These are phyloP conservation scores for Pangasianodon gigas DNA, from an alignment of 2,113 vertebrate species.

Conservation along the genomic window DNA sequence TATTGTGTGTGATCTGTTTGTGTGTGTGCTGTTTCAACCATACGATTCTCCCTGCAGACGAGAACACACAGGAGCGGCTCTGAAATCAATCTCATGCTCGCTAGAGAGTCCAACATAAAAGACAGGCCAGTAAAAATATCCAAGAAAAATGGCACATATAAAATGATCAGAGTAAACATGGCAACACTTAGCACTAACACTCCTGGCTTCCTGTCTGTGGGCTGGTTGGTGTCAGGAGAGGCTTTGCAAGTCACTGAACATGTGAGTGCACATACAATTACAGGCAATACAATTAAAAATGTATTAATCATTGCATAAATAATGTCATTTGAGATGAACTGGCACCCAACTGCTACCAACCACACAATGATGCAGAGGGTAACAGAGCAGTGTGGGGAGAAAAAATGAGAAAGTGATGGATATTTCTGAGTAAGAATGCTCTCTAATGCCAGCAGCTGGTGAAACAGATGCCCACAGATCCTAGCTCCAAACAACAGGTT, in stretches of 20 bases:
- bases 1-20: no score
- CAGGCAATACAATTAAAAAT: not conserved
- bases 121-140: not conserved
- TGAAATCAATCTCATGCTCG: not conserved
- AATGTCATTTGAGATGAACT: no score
- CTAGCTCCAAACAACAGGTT: not conserved
- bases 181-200: not conserved
- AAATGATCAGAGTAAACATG: not conserved
- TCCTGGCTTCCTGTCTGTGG: not conserved
- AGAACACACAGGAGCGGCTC: not conserved
- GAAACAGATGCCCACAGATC: not conserved
- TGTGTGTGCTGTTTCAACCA: no score
- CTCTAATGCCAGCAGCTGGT: slow-evolving; percentile 8
- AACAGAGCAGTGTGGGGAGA: not conserved
- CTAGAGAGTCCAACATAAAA: not conserved
- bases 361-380: not conserved
- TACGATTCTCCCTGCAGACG: not conserved
- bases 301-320: no score
- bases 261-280: not conserved
- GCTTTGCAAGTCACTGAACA: not conserved
- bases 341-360: no score
- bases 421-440: not conserved
- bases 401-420: not conserved
- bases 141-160: not conserved
- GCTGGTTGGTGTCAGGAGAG: not conserved